Evolutionary conservation across 2,797 vertebrate genomes (phyloP), one percentile per base, ranked within the genome.

Genomic region (Spheniscus humboldti): DNA sequence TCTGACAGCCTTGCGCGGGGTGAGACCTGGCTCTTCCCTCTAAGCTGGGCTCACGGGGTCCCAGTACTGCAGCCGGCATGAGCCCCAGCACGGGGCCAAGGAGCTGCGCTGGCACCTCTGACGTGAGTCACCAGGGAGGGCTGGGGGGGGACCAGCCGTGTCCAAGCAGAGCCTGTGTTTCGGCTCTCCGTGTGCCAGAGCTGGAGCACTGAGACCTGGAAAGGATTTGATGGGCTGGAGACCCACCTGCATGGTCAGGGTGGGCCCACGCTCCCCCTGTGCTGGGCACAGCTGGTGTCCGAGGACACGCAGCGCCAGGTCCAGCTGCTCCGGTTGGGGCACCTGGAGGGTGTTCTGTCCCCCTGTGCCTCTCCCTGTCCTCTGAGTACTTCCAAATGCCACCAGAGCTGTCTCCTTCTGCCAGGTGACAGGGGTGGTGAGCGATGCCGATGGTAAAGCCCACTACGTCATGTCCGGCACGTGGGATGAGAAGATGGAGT

Each of bases 401-500:
- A 12, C 47, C 16, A 16, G 74, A n/a, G 50, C 35, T 0, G 2
- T 33, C 31, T 88, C 27, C 37, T 63, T 31, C 30, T 52, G 69
- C 22, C 96, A 98, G 98, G 98, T 98, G 90, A 98, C 98, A 0
- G 98, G 98, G 1, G 98, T 98, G 85, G 98, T 98, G 87, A 98
- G 96, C 0, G 98, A 98, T 0, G 95, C 96, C 0, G 93, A 97
- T 0, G 98, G 98, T 33, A 98, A 97, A 92, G 98, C 98, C 15
- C 98, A 98, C 68, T 98, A 98, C 0, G 98, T 98, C 89, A 98
- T 98, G 92, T 98, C 98, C 0, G 98, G 98, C 92, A 98, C 98
- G 0, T 98, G 98, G 98, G 98, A 98, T 2, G 98, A 98, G 77
- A 98, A 98, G 97, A 98, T 98, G 98, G 98, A 98, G 64, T 98